Conservation (phyloP, 2,797 vertebrate species). For the Hoplostethus mediterraneus region DNA sequence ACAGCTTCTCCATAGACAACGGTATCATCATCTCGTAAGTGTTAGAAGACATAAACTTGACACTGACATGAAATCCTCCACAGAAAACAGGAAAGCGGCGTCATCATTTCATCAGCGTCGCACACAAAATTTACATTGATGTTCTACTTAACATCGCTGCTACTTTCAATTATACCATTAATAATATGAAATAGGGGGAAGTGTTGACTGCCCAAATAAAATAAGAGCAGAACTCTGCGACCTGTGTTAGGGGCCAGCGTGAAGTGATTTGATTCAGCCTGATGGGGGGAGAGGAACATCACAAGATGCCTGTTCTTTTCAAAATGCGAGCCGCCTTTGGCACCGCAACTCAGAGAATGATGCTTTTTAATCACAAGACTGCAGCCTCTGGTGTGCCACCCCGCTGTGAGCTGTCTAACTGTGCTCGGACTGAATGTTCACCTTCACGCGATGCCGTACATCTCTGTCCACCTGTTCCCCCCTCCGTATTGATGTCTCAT, state of each 20-base stretch:
- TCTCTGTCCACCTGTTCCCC: conserved; percentile 6
- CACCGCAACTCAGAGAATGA: conserved; percentile 11
- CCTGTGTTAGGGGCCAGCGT: no score
- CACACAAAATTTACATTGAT: background rate
- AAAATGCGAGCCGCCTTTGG: no score
- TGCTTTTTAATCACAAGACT: conserved; percentile 63
- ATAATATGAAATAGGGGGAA: no score
- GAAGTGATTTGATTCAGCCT: no score
- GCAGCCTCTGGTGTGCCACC: conserved; percentile 42
- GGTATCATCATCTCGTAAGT: conserved; percentile 93
- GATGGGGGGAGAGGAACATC: no score
- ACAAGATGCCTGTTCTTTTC: conserved; percentile 45
- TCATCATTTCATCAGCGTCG: conserved; percentile 83
- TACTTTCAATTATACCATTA: no score
- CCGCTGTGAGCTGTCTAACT: conserved; percentile 51
- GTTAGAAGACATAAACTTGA: background rate
- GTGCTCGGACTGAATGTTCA: conserved; percentile 39
- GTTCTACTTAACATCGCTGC: no score
- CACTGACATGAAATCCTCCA: conserved; percentile 54
- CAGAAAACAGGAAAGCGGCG: conserved; percentile 86
- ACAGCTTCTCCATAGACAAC: conserved; percentile 93
- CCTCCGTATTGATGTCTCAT: background rate
- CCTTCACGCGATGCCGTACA: conserved; percentile 23
- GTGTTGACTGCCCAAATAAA: no score
- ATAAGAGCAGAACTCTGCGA: no score